Evolutionary conservation across 2,113 vertebrate species (phyloP).

Genomic region (Phrynosoma blainvillii): DNA sequence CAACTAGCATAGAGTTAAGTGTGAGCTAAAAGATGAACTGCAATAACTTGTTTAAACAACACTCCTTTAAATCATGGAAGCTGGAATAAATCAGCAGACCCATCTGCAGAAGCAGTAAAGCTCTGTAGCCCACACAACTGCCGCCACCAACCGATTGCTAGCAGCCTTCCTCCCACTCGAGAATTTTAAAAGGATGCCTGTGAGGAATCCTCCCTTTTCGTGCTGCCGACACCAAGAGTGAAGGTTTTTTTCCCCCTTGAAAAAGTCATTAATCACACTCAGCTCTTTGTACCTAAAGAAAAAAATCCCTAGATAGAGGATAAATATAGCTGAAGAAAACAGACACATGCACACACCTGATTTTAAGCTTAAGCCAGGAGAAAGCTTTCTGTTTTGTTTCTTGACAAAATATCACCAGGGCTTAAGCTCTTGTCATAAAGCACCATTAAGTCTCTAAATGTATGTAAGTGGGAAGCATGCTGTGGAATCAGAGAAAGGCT

Average conservation of each 20-base stretch:
- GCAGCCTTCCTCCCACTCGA: slow-evolving; percentile 19
- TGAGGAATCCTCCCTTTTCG: slow-evolving; percentile 36
- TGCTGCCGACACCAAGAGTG: slow-evolving; percentile 14
- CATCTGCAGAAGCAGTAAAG: slow-evolving; percentile 44
- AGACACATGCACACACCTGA: slow-evolving; percentile 58
- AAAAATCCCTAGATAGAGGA: background rate
- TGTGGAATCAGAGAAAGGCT: slow-evolving; percentile 55
- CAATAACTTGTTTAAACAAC: slow-evolving; percentile 53
- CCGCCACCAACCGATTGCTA: slow-evolving; percentile 18
- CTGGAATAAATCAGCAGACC: slow-evolving; percentile 64
- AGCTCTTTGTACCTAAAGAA: slow-evolving; percentile 51
- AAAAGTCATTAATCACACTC: slow-evolving; percentile 64
- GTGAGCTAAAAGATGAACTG: slow-evolving; percentile 52
- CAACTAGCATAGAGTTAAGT: slow-evolving; percentile 30
- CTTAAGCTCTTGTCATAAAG: slow-evolving; percentile 58
- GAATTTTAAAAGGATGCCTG: slow-evolving; percentile 36
- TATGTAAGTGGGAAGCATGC: slow-evolving; percentile 63
- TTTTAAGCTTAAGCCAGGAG: slow-evolving; percentile 61
- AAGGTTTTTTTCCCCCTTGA: slow-evolving; percentile 3
- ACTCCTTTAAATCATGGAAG: slow-evolving; percentile 64
- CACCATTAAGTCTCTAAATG: slow-evolving; percentile 67
- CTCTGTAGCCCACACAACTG: slow-evolving; percentile 36
- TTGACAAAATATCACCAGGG: slow-evolving; percentile 65
- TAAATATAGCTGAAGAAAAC: slow-evolving; percentile 55
- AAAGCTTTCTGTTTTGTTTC: slow-evolving; percentile 71